Evolutionary conservation across 2,113 vertebrate species (phyloP).

Genomic region (Progne subis): DNA sequence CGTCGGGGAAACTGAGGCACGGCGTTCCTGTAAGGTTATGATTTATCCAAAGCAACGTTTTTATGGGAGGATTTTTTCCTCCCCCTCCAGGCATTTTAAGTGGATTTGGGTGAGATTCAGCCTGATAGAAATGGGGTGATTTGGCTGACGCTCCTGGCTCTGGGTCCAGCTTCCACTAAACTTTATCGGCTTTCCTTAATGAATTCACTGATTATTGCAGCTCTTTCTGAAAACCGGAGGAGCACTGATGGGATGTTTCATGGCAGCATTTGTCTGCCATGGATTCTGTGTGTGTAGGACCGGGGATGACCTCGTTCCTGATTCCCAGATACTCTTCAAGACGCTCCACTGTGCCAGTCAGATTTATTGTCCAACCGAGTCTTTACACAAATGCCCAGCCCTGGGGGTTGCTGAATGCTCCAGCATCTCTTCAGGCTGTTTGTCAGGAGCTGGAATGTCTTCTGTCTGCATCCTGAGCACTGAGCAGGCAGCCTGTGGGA

Average conservation of each 20-base stretch:
- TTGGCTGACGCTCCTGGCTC: background rate
- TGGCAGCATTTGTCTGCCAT: background rate
- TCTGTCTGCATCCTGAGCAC: background rate
- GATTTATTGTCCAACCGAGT: background rate
- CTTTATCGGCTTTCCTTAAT: background rate
- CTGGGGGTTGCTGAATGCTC: background rate
- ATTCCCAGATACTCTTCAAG: background rate
- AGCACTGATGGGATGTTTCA: background rate
- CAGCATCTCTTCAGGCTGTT: background rate
- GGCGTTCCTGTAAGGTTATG: background rate
- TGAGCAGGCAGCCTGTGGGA: background rate
- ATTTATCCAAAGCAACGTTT: background rate
- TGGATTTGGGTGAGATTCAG: background rate
- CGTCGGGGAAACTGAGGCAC: background rate
- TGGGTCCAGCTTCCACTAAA: background rate
- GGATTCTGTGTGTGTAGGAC: background rate
- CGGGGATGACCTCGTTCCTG: background rate
- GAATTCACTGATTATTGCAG: background rate
- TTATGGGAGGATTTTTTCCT: background rate
- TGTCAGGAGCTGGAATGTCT: background rate
- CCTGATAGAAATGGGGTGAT: background rate
- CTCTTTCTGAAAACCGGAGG: background rate
- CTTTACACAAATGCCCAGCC: background rate
- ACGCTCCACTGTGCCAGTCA: rapidly evolving
- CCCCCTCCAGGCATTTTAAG: background rate